Percentiles rank a stretch among this genome's conserved stretches.
Evolutionary conservation across 2,888 invertebrate genomes (phyloP).

Genomic region (Nephrotoma guestfalica): DNA sequence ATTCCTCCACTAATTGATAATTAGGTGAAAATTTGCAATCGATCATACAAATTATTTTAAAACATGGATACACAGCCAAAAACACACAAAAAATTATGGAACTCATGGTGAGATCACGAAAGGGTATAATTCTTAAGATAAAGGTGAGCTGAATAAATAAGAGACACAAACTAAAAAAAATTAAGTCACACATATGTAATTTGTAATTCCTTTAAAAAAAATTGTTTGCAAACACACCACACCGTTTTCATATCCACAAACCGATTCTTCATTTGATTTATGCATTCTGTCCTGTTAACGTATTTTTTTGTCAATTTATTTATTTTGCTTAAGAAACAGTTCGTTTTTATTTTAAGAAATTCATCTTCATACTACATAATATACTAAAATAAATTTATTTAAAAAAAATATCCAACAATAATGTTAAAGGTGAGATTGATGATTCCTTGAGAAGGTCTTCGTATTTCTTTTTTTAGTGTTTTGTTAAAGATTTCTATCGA

Average conservation of each 20-base stretch:
- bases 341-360: neutral
- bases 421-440: neutral
- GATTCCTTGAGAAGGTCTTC: neutral
- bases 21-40: neutral
- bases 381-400: neutral
- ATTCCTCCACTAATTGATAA: neutral
- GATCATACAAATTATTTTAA: neutral
- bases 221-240: neutral
- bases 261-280: neutral
- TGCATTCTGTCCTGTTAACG: neutral
- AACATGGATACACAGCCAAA: neutral
- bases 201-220: neutral
- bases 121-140: neutral
- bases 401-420: neutral
- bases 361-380: neutral
- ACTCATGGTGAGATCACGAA: neutral
- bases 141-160: neutral
- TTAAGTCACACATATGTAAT: neutral
- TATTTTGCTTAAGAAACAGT: neutral
- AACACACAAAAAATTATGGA: neutral
- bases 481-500: neutral
- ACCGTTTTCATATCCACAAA: neutral
- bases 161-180: neutral
- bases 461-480: neutral
- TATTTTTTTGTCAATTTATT: neutral